Evolutionary conservation across 2,888 invertebrate species (phyloP), one percentile per base, ranked within the genome.

Genomic region (Oxycera nigricornis): DNA sequence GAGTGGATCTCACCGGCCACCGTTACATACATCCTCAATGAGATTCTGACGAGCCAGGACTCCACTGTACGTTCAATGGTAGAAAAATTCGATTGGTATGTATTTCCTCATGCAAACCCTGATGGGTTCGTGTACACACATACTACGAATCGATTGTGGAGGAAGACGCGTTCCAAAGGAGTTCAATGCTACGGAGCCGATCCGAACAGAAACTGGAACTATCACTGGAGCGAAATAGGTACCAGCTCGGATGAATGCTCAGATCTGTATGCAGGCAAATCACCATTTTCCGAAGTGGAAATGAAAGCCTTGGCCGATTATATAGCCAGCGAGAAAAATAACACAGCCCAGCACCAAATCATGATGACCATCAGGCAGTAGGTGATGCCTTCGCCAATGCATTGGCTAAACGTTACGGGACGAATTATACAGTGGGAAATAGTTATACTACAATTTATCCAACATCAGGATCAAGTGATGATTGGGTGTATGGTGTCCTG

Each of bases 1-100:
- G 95, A 95, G 83, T 95, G 92, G 92, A 87, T 92, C 3, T 88
- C 90, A 0, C 89, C 92, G 0, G 90, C 91, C 0, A 87, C 90
- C 0, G 82, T 89, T 0, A 89, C 91, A 0, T 92, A 89, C 78
- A 83, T 92, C 1, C 82, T 89, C 2, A 88, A 91, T 76, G 88
- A 91, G 80, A 82, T 92, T 2, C 82, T 91, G 11, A 87, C 86
- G 73, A 90, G 90, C 39, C 82, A 86, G 0, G 85, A 89, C 30
- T 78, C 83, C 0, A 86, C 87, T 14, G 83, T 89, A 0, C 83
- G 83, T 72, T 77, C 82, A 6, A 87, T 90, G 7, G 87, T 88
- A 0, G 85, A 88, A 68, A 86, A 86, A 35, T 88, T 88, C 79
- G 91, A 91, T 77, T 94, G 92, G 91, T 91, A 92, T 81, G 87